phyloP scores from a whole-genome alignment of 2,888 invertebrate species.

The Pachymerium ferrugineum region DNA sequence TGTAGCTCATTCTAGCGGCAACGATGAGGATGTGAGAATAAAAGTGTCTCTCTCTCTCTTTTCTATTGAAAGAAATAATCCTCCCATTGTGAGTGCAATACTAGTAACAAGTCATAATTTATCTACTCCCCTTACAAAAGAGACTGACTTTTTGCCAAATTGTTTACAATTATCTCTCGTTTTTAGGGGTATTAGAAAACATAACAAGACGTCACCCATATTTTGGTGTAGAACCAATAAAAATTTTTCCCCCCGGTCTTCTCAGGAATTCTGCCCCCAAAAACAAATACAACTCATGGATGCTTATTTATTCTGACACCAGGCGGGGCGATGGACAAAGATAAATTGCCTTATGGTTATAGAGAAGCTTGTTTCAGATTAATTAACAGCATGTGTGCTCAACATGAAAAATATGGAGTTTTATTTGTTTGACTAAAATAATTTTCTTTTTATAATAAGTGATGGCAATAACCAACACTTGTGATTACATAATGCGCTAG shows the following conservation, averaged over 20 bases:
- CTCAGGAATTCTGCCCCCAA: neutral
- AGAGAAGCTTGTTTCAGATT: neutral
- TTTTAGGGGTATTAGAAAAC: neutral
- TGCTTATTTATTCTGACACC: slow-evolving; percentile 18
- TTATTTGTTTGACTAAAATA: too few species aligned
- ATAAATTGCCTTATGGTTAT: neutral
- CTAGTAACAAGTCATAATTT: slow-evolving; percentile 3
- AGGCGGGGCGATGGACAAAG: slow-evolving; percentile 21
- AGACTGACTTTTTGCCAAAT: neutral
- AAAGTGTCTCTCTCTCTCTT: neutral
- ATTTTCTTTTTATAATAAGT: too few species aligned
- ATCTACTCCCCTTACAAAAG: neutral
- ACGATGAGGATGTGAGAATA: slow-evolving; percentile 18
- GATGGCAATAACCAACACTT: too few species aligned
- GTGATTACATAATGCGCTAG: too few species aligned
- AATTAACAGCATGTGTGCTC: slow-evolving; percentile 1
- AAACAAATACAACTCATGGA: neutral
- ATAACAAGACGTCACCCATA: neutral
- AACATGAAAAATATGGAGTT: neutral
- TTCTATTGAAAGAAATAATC: slow-evolving; percentile 7
- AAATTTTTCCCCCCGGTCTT: neutral
- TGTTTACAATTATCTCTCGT: slow-evolving; percentile 3
- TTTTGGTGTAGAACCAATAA: neutral
- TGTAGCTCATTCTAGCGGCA: slow-evolving; percentile 15
- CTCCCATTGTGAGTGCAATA: neutral